Evolutionary conservation across 1,140 invertebrate genomes (phyloP), one percentile per base, ranked within the genome.

Genomic region (Macrobrachium rosenbergii): DNA sequence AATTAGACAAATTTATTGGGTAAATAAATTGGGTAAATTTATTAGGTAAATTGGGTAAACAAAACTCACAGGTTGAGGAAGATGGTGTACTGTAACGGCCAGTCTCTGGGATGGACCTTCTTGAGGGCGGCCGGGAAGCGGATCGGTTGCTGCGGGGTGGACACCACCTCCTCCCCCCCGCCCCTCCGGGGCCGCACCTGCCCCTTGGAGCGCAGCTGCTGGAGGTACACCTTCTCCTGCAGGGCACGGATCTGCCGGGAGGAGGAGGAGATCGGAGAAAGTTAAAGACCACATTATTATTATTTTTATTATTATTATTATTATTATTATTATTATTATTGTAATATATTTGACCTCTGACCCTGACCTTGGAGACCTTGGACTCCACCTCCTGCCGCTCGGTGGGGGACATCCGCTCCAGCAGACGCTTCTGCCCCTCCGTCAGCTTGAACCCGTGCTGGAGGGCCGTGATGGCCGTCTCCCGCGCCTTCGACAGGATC

Each of bases 41-140:
- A 43, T 23, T 5, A n/a, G 17, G n/a, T n/a, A 17, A 19, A 19
- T 52, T 23, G 23, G 8, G 10, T n/a, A 0, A 23, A 21, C 21
- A 45, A 45, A 10, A 87, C 88, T 88, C 69, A 89, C 88, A 89
- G 59, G 63, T 89, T 89, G 10, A 28, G 43, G 59, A 83, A 89
- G n/a, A 89, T 79, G 16, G 16, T 23, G 58, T 88, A 79, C 52
- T 89, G 72, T 11, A 43, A 17, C 2, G 63, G 75, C 88, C 88
- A 89, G 37, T 79, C 12, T 11, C 62, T 11, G 16, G 82, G 75
- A 14, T 43, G 45, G 0, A 67, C 60, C 59, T 72, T 83, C 82
- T 89, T 89, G 12, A 89, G 59, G 17, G 69, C 5, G 0, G 59
- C 59, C 8, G 88, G 88, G 45, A 89, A 81, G 2, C 88, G 80